These are phyloP conservation scores for Chironomus tentans DNA, from an alignment of 2,888 invertebrate species.

Conservation along the genomic window DNA sequence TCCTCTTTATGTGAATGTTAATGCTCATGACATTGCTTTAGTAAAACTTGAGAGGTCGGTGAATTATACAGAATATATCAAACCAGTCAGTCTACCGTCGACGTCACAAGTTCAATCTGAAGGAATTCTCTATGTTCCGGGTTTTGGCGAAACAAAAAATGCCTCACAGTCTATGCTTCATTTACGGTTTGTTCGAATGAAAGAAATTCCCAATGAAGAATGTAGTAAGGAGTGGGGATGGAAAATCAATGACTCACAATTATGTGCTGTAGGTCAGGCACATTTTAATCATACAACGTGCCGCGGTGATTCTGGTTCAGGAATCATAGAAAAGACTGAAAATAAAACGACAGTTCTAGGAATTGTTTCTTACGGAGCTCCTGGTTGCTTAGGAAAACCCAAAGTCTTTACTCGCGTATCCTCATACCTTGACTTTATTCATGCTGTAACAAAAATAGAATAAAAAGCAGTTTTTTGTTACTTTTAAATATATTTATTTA, in stretches of 20 bases:
- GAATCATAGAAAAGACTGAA: background rate
- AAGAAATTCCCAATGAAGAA: background rate
- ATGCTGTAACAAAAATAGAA: background rate
- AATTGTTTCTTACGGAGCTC: background rate
- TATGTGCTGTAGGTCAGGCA: background rate
- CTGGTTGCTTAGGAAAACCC: background rate
- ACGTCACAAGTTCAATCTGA: background rate
- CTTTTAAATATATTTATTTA: background rate
- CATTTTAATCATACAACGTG: conserved; percentile 1
- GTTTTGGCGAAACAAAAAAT: conserved; percentile 15
- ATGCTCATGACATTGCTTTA: conserved; percentile 9
- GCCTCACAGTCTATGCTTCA: conserved; percentile 1
- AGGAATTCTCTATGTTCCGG: background rate
- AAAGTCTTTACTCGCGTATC: conserved; percentile 12
- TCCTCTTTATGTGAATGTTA: background rate
- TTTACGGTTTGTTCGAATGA: background rate
- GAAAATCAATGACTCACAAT: background rate
- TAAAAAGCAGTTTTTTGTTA: background rate
- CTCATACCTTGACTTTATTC: conserved; percentile 2
- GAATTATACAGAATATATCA: background rate
- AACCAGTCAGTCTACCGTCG: background rate
- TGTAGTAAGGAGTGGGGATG: conserved; percentile 1
- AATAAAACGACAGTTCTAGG: background rate
- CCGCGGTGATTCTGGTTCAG: background rate
- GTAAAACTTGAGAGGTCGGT: background rate